A percentile compares a stretch with the other conserved stretches of the same genome.
phyloP scores from a whole-genome alignment of 2,113 vertebrate species.

The Hiodon alosoides region DNA sequence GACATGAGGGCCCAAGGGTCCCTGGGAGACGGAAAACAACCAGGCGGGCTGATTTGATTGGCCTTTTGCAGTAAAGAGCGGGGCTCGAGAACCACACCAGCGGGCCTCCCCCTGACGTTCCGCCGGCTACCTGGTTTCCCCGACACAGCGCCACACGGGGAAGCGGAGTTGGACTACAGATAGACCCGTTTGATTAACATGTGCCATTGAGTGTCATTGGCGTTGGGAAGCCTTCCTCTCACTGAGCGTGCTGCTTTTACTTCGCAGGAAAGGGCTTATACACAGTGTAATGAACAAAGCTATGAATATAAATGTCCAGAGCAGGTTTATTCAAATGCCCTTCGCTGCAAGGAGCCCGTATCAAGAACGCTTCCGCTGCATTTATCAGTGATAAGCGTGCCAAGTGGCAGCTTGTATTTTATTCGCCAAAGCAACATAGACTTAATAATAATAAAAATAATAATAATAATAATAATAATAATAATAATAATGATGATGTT shows the following conservation, averaged over 20 bases:
- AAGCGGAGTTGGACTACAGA: no score
- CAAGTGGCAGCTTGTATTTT: neutral
- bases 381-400: neutral
- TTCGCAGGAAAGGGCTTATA: no score
- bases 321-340: neutral
- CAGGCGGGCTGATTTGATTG: neutral
- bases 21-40: neutral
- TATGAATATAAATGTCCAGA: neutral
- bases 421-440: neutral
- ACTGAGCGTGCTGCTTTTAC: no score
- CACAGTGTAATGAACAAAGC: neutral
- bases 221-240: no score
- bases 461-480: neutral
- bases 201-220: no score
- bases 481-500: no score
- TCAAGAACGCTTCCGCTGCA: neutral
- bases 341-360: neutral
- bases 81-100: no score
- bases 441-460: neutral
- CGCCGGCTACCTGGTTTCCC: no score
- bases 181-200: no score
- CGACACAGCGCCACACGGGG: no score
- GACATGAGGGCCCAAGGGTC: neutral
- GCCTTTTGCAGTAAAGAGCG: neutral
- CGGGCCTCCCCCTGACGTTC: no score